Base-by-base conservation (phyloP, 64 coral and sea anemone species). In the Dendronephthya gigantea region DNA sequence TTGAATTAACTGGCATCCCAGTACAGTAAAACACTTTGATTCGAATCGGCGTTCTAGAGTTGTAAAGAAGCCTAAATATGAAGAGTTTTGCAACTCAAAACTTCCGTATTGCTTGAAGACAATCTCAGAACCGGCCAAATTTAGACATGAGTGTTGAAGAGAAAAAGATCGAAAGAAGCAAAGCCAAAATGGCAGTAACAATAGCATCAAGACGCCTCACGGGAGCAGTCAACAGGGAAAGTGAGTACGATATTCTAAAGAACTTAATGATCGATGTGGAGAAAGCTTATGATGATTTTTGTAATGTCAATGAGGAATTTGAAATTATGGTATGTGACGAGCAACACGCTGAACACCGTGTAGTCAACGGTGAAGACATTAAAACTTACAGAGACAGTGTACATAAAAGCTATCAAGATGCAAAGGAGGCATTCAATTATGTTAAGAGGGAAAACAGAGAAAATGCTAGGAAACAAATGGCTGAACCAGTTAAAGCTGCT, bases 331-430 rank as follows among this genome's bases (percentile, higher is more conserved):
- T 89, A 37, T 83, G 17, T 30, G 87, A 89, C 19, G 37, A 83
- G 39, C n/a, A 89, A 59, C 39, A 83, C 48, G 37, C 55, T 62
- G 81, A 89, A 7, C 79, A 88, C 82, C 34, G 87, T 38, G 40
- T 28, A 19, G 88, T 90, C 33, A 93, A 90, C 85, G 85, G 85
- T 83, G 68, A 90, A n/a, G 85, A 93, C 56, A 82, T 93, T 47
- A 45, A 68, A 45, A 90, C 85, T 0, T 90, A 88, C 58, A 28
- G 88, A 82, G 52, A 50, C 51, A 88, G 85, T 94, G 83, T 90
- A 35, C 79, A 35, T 7, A 59, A 65, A 62, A 45, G 13, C 52
- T 88, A 94, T 48, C 40, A 68, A 74, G 49, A 76, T 48, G 82
- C 88, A 19, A 90, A 81, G 87, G 83, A 41, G 48, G 8, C 17